Evolutionary conservation across 1,140 invertebrate genomes (phyloP).

Genomic region (Trichonephila clavata): DNA sequence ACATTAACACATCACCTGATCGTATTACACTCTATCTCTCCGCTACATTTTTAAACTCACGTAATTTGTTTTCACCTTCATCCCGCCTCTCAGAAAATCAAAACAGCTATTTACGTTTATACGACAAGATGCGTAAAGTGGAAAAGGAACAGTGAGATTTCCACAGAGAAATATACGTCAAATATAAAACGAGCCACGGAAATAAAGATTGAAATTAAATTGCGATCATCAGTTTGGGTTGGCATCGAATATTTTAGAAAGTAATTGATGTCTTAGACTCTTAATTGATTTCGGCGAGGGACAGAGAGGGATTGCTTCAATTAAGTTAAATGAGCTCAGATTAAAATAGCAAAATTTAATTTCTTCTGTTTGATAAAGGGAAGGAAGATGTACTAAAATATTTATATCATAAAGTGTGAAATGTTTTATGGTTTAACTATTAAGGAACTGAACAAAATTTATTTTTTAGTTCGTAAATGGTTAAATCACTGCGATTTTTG

Average conservation of each 20-base stretch:
- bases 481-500: too few relatives aligned
- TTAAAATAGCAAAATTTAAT: neutral
- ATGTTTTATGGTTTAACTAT: too few relatives aligned
- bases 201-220: conserved; percentile 35
- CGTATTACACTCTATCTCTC: conserved; percentile 18
- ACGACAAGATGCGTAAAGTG: neutral
- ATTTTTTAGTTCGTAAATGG: too few relatives aligned
- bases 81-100: neutral
- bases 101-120: neutral
- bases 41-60: conserved; percentile 40
- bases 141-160: neutral
- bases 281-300: neutral
- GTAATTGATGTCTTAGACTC: neutral
- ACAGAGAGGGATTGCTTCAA: neutral
- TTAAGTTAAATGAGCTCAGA: neutral
- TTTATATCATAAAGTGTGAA: too few relatives aligned
- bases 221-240: neutral
- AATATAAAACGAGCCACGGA: neutral
- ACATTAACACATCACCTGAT: conserved; percentile 47
- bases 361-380: too few relatives aligned
- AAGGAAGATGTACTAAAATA: too few relatives aligned
- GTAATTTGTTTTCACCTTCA: conserved; percentile 37
- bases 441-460: too few relatives aligned
- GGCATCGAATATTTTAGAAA: neutral
- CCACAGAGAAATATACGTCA: neutral